phyloP scores from a whole-genome alignment of 2,797 vertebrate genomes.

The Rhynchonycteris naso region DNA sequence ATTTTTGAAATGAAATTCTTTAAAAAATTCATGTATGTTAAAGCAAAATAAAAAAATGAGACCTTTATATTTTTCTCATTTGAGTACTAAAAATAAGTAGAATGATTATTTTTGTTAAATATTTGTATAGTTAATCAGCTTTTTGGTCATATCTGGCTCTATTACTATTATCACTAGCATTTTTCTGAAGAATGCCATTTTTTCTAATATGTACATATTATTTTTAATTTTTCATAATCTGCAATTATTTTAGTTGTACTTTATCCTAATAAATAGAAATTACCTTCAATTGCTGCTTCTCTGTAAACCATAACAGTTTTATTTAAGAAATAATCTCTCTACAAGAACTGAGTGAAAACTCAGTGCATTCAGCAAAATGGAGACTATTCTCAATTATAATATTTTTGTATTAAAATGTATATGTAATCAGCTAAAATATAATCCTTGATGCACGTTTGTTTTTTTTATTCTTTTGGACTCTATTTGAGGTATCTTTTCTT shows the following conservation, averaged over 20 bases:
- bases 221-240: slow-evolving; percentile 10
- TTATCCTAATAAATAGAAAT: neutral
- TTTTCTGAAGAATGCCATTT: slow-evolving; percentile 15
- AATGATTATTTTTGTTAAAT: slow-evolving; percentile 31
- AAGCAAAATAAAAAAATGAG: slow-evolving; percentile 14
- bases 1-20: neutral
- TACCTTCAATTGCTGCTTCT: neutral
- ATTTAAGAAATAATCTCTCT: neutral
- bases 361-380: neutral
- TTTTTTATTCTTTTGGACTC: neutral
- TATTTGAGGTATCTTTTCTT: neutral
- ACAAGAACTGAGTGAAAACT: neutral
- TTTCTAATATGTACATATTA: neutral
- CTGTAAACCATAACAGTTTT: slow-evolving; percentile 6
- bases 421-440: neutral
- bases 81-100: neutral
- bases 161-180: neutral
- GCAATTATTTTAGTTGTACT: neutral
- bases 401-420: slow-evolving; percentile 32
- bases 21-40: neutral
- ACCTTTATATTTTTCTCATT: neutral
- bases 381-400: neutral
- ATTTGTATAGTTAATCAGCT: neutral
- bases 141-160: neutral
- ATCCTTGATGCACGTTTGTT: neutral